Evolutionary conservation across 2,113 vertebrate genomes (phyloP), one percentile per base, ranked within the genome.

Genomic region (Nycticebus coucang): DNA sequence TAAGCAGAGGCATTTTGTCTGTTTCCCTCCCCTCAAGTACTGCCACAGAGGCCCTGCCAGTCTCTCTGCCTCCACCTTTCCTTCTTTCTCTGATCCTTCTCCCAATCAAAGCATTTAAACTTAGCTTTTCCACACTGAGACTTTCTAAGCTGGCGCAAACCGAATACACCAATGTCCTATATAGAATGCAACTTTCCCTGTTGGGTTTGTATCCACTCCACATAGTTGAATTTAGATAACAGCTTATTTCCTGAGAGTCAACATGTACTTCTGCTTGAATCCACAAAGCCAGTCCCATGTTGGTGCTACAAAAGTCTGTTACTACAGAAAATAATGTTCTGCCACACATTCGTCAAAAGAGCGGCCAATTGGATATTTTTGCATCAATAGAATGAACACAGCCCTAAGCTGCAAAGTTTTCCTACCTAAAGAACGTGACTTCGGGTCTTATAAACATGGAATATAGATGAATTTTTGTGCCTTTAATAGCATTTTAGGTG

Each of bases 281-380:
- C 53, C 81, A 81, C 77, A 91, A 85, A 95, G 78, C 45, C 86
- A 93, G 77, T 79, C 55, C 71, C 17, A 50, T 59, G 30, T 4
- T 55, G 12, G 28, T 59, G 66, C 53, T 45, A 77, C 13, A 82
- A 88, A 95, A 81, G 57, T 82, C 62, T 91, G 68, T 92, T 90
- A 86, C 90, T 93, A 86, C 74, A 91, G 92, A 88, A 97, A 96
- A 97, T 92, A 97, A 91, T 90, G 90, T 90, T 95, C 72, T 68
- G 5, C 62, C 57, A 62, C 18, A 50, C 21, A 30, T 14, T 86
- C 64, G 89, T 93, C 79, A 80, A 78, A 95, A 89, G 53, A 87
- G 59, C 74, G 84, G 53, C 64, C 87, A 55, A n/a, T 55, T 87
- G 89, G 94, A 84, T 62, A 0, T 45, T 92, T 86, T 87, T 79